phyloP scores from a whole-genome alignment of 1,140 invertebrate species.

The Drosophila rufa region DNA sequence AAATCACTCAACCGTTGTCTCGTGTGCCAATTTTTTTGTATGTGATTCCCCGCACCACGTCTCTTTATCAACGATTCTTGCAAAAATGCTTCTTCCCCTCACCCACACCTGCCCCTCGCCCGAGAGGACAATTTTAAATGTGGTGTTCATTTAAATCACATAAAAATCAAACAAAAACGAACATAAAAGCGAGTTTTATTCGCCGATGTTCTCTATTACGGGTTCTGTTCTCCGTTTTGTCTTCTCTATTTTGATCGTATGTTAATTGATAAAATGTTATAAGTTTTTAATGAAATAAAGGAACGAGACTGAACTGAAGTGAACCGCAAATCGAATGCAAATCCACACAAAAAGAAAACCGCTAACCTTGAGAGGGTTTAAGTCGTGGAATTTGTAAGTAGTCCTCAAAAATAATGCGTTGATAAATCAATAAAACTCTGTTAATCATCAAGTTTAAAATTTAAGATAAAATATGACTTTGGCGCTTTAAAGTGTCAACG shows the following conservation, averaged over 20 bases:
- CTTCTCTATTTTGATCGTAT: constrained; percentile 29
- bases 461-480: constrained; percentile 21
- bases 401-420: constrained; percentile 13
- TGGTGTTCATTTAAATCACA: constrained; percentile 73
- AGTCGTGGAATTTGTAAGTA: constrained; percentile 24
- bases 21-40: constrained; percentile 67
- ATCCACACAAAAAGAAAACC: constrained; percentile 6
- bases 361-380: constrained; percentile 59
- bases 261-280: constrained; percentile 60
- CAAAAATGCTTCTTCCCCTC: constrained; percentile 34
- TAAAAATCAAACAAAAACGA: constrained; percentile 59
- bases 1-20: constrained; percentile 79
- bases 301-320: constrained; percentile 15
- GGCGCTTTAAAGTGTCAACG: neutral
- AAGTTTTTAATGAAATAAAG: constrained; percentile 56
- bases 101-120: neutral
- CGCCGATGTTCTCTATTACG: constrained; percentile 32
- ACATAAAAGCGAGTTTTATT: constrained; percentile 42
- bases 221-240: constrained; percentile 30
- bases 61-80: constrained; percentile 8
- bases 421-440: constrained; percentile 30
- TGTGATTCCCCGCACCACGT: neutral
- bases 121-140: constrained; percentile 35
- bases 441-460: constrained; percentile 23
- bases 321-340: constrained; percentile 25